phyloP scores from a whole-genome alignment of 2,797 vertebrate genomes.

The Poecilia wingei region DNA sequence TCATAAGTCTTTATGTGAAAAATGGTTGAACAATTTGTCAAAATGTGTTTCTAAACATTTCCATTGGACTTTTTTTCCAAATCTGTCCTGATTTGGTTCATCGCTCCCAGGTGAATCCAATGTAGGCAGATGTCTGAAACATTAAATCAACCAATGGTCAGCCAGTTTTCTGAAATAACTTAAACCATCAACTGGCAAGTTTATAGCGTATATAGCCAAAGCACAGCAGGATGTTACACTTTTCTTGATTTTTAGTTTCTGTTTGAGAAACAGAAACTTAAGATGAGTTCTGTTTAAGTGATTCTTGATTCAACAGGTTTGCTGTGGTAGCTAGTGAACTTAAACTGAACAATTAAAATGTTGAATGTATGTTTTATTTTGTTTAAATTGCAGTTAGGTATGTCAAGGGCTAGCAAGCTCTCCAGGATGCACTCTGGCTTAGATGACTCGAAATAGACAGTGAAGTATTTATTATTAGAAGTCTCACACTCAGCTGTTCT shows the following conservation, averaged over 20 bases:
- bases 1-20: too few relatives aligned
- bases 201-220: too few relatives aligned
- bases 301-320: not conserved
- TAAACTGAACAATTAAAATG: not conserved
- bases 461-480: not conserved
- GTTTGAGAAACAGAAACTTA: not conserved
- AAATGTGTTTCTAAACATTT: too few relatives aligned
- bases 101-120: too few relatives aligned
- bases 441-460: not conserved
- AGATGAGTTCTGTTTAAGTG: not conserved
- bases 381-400: not conserved
- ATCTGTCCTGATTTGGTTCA: too few relatives aligned
- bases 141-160: too few relatives aligned
- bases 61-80: too few relatives aligned
- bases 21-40: too few relatives aligned
- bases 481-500: not conserved
- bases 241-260: not conserved
- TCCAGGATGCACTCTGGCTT: not conserved
- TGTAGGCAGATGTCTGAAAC: too few relatives aligned
- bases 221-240: too few relatives aligned
- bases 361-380: not conserved
- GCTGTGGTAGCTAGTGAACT: not conserved
- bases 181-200: too few relatives aligned
- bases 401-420: not conserved
- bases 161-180: too few relatives aligned